Evolutionary conservation across 1,140 invertebrate species (phyloP).

Genomic region (Leptinotarsa defecta): DNA sequence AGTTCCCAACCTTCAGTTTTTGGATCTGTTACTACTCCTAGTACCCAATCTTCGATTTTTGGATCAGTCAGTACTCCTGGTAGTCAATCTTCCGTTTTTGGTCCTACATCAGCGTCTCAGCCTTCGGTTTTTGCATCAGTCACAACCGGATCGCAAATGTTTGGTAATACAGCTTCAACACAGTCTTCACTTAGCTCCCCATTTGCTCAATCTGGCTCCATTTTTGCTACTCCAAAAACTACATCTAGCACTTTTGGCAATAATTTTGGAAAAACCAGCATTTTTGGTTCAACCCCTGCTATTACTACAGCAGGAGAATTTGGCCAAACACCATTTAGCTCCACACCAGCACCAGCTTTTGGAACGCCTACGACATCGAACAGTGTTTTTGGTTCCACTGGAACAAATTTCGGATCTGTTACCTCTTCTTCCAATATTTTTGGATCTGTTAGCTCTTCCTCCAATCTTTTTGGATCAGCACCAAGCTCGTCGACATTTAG

Average conservation of each 20-base stretch:
- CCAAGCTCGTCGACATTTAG: constrained; percentile 22
- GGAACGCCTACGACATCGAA: constrained; percentile 33
- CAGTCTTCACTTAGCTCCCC: constrained; percentile 14
- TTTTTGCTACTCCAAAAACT: constrained; percentile 32
- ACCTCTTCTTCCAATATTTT: constrained; percentile 37
- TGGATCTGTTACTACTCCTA: constrained; percentile 9
- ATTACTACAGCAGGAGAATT: constrained; percentile 31
- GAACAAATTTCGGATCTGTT: constrained; percentile 23
- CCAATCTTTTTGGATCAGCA: constrained; percentile 39
- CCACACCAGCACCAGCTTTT: constrained; percentile 38
- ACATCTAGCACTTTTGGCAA: constrained; percentile 33
- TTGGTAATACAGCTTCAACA: not conserved
- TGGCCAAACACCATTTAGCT: constrained; percentile 27
- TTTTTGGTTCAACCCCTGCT: constrained; percentile 22
- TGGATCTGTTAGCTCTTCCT: constrained; percentile 32
- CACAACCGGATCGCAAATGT: constrained; percentile 8
- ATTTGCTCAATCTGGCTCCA: constrained; percentile 5
- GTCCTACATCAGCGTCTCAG: constrained; percentile 6
- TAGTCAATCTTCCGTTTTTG: constrained; percentile 26
- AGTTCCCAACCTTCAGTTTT: constrained; percentile 33
- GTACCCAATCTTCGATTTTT: constrained; percentile 29
- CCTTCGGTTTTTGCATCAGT: constrained; percentile 25
- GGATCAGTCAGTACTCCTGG: constrained; percentile 15
- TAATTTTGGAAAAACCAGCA: constrained; percentile 1
- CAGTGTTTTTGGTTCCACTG: constrained; percentile 34